phyloP scores from a whole-genome alignment of 2,888 invertebrate species.

The Lasioglossum marginatum region DNA sequence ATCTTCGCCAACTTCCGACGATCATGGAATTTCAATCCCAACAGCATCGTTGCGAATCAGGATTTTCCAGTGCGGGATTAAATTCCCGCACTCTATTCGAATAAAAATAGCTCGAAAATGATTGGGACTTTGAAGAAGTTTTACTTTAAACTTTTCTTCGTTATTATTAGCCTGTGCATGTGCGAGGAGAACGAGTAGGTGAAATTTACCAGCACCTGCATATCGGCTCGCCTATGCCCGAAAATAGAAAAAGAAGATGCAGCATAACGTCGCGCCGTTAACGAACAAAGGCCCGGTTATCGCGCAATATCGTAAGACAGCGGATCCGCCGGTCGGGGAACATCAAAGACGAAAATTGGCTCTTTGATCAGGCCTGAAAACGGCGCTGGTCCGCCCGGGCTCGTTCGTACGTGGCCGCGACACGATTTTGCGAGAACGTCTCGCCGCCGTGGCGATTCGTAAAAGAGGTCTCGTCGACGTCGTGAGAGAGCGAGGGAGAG shows the following conservation, averaged over 20 bases:
- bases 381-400: not conserved
- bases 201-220: not conserved
- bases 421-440: constrained; percentile 57
- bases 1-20: constrained; percentile 30
- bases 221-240: not conserved
- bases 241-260: constrained; percentile 17
- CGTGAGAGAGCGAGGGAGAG: not conserved
- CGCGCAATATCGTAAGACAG: constrained; percentile 21
- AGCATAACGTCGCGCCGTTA: not conserved
- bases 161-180: too few relatives aligned
- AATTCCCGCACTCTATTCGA: too few relatives aligned
- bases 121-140: too few relatives aligned
- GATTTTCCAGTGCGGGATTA: not conserved
- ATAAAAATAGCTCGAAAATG: too few relatives aligned
- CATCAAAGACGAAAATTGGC: constrained; percentile 47
- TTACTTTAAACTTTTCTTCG: too few relatives aligned
- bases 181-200: too few relatives aligned
- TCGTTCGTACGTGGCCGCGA: constrained; percentile 32
- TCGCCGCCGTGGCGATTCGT: constrained; percentile 38
- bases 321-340: not conserved
- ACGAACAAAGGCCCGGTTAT: not conserved
- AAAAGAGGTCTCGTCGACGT: constrained; percentile 53
- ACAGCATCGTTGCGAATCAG: not conserved
- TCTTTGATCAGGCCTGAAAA: constrained; percentile 52
- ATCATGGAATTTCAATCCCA: constrained; percentile 29